A percentile compares a stretch with the other conserved stretches of the same genome.
Evolutionary conservation across 2,113 vertebrate species (phyloP).

Genomic region (Salvelinus alpinus): DNA sequence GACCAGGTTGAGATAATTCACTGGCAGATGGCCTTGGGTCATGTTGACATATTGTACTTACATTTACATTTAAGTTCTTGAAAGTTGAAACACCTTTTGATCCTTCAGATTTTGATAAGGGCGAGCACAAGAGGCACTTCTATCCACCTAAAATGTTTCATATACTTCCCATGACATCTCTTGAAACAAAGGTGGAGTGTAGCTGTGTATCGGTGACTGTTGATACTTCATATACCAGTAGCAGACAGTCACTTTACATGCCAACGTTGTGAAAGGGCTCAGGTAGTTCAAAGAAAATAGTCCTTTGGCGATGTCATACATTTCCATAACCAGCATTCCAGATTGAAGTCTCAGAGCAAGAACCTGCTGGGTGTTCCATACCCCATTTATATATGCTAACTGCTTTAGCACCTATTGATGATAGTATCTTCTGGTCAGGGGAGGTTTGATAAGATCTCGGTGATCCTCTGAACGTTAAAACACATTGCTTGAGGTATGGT

Average conservation of each 20-base stretch:
- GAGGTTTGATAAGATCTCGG: too few species aligned
- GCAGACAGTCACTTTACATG: constrained; percentile 43
- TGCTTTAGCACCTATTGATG: too few species aligned
- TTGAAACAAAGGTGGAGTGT: not conserved
- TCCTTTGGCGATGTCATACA: constrained; percentile 18
- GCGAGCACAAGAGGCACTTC: not conserved
- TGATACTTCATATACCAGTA: constrained; percentile 41
- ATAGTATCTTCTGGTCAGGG: too few species aligned
- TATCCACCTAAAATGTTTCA: not conserved
- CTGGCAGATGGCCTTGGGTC: not conserved
- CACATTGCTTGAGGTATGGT: too few species aligned
- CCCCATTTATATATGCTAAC: too few species aligned
- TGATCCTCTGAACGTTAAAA: too few species aligned
- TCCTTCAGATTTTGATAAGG: not conserved
- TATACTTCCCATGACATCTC: not conserved
- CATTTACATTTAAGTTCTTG: not conserved
- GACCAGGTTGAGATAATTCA: too few species aligned
- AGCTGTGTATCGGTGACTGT: not conserved
- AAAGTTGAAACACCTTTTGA: not conserved
- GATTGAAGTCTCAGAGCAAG: not conserved
- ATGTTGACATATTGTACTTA: not conserved
- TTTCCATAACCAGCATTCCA: constrained; percentile 39
- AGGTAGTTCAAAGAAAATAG: constrained; percentile 18
- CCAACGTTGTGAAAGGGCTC: constrained; percentile 44
- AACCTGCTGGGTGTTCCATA: not conserved